Conservation (phyloP, 2,888 invertebrate genomes). For the Heliconius sara region DNA sequence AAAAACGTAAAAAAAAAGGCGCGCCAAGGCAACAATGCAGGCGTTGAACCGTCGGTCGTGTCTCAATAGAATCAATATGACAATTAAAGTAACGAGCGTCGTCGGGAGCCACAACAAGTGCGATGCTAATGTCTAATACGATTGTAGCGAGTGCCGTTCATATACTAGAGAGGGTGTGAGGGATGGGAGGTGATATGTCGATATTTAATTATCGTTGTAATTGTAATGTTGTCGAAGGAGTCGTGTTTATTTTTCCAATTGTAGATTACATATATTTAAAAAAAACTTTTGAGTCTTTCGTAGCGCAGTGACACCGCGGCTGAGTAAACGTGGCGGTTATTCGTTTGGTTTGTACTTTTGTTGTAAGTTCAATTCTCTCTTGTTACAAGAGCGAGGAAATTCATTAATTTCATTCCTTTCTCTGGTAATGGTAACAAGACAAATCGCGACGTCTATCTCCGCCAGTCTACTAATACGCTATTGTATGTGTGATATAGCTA, state of each 20-base stretch:
- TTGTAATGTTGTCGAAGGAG: not conserved
- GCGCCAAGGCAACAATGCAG: slow-evolving; percentile 18
- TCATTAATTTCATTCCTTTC: not conserved
- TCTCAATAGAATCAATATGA: slow-evolving; percentile 49
- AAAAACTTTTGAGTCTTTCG: not conserved
- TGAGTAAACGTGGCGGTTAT: not conserved
- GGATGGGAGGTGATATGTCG: slow-evolving; percentile 45
- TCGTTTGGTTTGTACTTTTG: not conserved
- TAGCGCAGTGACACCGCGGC: not conserved
- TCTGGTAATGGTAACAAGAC: not conserved
- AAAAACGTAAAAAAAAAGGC: slow-evolving; percentile 31
- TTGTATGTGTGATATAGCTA: not conserved
- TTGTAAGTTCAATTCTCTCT: too few relatives aligned
- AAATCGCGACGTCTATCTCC: not conserved
- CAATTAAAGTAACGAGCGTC: slow-evolving; percentile 47
- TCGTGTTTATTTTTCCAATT: too few relatives aligned
- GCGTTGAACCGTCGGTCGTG: slow-evolving; percentile 25
- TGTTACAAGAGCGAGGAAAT: too few relatives aligned
- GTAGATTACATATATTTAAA: too few relatives aligned
- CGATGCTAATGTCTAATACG: slow-evolving; percentile 72
- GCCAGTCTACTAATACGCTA: not conserved
- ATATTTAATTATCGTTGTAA: not conserved
- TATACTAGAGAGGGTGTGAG: slow-evolving; percentile 57
- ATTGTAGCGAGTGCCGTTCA: slow-evolving; percentile 69
- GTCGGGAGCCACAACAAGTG: slow-evolving; percentile 55